Evolutionary conservation across 2,797 vertebrate species (phyloP).

Genomic region (Chelonia mydas): DNA sequence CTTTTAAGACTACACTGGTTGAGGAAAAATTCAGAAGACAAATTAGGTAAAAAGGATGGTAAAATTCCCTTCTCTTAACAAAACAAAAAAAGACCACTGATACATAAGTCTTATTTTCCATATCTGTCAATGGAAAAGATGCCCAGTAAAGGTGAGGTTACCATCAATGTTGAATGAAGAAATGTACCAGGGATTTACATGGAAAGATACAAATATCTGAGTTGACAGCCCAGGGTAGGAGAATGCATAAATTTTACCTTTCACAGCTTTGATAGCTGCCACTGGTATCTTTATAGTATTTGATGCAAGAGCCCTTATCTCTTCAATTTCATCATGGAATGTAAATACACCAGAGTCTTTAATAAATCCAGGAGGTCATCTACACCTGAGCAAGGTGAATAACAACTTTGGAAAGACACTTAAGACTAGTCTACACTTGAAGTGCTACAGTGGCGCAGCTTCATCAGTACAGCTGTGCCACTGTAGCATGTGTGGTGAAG

Average conservation of each 20-base stretch:
- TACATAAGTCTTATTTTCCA: not conserved
- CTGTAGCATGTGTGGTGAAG: not conserved
- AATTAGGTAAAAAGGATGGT: not conserved
- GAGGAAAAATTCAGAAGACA: not conserved
- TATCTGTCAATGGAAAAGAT: not conserved
- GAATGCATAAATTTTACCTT: slow-evolving; percentile 12
- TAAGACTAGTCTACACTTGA: not conserved
- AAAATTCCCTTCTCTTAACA: not conserved
- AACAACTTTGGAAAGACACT: not conserved
- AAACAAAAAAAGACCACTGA: not conserved
- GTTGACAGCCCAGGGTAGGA: not conserved
- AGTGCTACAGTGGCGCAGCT: not conserved
- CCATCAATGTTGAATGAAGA: not conserved
- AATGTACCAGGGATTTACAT: not conserved
- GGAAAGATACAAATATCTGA: not conserved
- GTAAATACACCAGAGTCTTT: slow-evolving; percentile 24
- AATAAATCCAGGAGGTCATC: slow-evolving; percentile 25
- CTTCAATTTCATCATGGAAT: slow-evolving; percentile 23
- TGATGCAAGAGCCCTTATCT: not conserved
- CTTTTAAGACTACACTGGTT: not conserved
- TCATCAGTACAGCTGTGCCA: not conserved
- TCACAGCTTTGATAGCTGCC: not conserved
- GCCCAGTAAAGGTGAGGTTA: not conserved
- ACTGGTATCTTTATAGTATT: slow-evolving; percentile 9
- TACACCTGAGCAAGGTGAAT: not conserved